Base-by-base conservation (phyloP, 1,140 invertebrate genomes). In the Drosophila simulans region DNA sequence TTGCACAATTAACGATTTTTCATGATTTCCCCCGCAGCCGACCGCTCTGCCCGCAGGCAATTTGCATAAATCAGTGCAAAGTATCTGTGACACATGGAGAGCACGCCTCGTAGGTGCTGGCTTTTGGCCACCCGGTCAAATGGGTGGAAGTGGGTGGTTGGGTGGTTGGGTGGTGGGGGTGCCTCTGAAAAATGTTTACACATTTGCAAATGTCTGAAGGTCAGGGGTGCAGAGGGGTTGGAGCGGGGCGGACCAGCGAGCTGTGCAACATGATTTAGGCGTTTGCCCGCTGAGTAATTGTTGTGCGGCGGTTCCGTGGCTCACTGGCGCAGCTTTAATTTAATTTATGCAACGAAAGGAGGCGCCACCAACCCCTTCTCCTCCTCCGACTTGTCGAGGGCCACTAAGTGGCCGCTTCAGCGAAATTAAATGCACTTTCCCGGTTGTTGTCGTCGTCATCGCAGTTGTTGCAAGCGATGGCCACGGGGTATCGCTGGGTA, bases 61-160 rank as follows among this genome's bases (percentile, higher is more conserved):
- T 88, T 89, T 88, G 75, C 83, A 88, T 88, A 88, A 88, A 88
- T 88, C 83, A 88, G 84, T 76, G 84, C 83, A 83, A 88, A 88
- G 80, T 88, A 88, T 88, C 83, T 88, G 75, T 77, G 84, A 88
- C 82, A 88, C 80, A 81, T 77, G 73, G 70, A 59, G 65, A 69
- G 77, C 69, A 80, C 71, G 40, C 35, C 37, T 34, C n/a, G 46
- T 74, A 46, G 58, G 58, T 52, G 39, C 27, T 12, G 8, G 48
- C 13, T 51, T 34, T 34, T 51, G 48, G 48, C 48, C 31, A 31
- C 31, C 34, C 52, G 39, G 57, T 39, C 48, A 45, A 43, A 20
- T 54, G 49, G 17, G 27, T 10, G 25, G n/a, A 48, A 5, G 17
- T 13, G 45, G 45, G 39, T 20, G 25, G 27, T 34, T 13, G 45